Evolutionary conservation across 2,113 vertebrate species (phyloP).

Genomic region (Typhlomys cinereus): DNA sequence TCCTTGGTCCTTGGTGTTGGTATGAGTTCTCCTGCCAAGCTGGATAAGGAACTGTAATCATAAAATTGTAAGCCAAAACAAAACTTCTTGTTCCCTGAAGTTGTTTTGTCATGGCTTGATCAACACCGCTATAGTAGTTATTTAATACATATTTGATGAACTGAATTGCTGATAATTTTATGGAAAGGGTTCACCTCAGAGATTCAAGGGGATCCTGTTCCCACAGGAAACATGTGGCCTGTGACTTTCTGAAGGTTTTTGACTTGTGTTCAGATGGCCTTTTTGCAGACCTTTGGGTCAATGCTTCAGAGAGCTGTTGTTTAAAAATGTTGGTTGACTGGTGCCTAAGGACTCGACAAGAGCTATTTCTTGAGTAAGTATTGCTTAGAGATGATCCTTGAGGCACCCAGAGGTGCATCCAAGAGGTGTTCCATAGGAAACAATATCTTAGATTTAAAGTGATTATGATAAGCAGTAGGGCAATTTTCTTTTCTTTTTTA

Average conservation of each 20-base stretch:
- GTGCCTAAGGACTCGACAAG: neutral
- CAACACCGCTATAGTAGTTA: neutral
- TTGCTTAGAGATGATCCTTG: constrained; percentile 1
- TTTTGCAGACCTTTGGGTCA: neutral
- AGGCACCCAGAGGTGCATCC: neutral
- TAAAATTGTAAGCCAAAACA: too few species aligned
- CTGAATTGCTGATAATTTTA: neutral
- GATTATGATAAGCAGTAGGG: neutral
- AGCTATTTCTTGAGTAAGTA: neutral
- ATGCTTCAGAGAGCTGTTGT: neutral
- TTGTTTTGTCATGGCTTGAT: too few species aligned
- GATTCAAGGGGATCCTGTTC: neutral
- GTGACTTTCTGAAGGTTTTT: neutral
- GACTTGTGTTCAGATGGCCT: neutral
- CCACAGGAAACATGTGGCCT: neutral
- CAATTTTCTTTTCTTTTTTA: constrained; percentile 17
- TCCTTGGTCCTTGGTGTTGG: too few species aligned
- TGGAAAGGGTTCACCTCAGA: neutral
- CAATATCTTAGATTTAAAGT: neutral
- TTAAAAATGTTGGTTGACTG: neutral
- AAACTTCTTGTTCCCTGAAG: too few species aligned
- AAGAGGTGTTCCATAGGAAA: neutral
- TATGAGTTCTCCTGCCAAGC: too few species aligned
- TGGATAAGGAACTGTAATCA: too few species aligned
- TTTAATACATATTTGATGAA: neutral